Evolutionary conservation across 2,113 vertebrate species (phyloP).

Genomic region (Pleuronectes platessa): DNA sequence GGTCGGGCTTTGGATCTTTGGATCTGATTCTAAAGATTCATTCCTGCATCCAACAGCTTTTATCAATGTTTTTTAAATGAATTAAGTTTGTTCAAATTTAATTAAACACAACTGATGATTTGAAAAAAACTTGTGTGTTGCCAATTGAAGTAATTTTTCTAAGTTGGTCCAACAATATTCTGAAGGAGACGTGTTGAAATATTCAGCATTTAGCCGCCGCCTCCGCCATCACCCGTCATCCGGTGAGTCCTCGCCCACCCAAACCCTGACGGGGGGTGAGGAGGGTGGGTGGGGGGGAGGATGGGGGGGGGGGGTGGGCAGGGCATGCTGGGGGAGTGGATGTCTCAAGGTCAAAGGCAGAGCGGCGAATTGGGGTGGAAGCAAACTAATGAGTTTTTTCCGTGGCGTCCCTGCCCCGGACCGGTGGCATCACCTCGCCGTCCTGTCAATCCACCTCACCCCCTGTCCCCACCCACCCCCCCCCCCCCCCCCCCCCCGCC

Average conservation of each 20-base stretch:
- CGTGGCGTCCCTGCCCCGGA: slow-evolving; percentile 60
- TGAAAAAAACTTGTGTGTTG: no score
- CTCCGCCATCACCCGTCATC: background rate
- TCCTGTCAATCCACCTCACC: slow-evolving; percentile 1
- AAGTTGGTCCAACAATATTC: no score
- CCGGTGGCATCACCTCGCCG: slow-evolving; percentile 73
- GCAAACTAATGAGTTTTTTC: slow-evolving; percentile 82
- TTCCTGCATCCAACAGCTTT: no score
- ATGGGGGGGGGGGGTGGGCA: slow-evolving; percentile 17
- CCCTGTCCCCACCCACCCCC: slow-evolving; percentile 72
- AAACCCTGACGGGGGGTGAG: background rate
- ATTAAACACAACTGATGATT: no score
- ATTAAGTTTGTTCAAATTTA: no score
- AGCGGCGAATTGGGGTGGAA: slow-evolving; percentile 78
- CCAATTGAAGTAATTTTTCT: no score
- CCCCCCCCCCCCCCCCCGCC: background rate
- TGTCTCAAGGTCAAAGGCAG: slow-evolving; percentile 79
- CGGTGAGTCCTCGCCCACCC: background rate
- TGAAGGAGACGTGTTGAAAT: no score
- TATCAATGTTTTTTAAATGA: no score
- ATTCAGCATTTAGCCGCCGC: no score
- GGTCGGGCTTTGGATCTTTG: no score
- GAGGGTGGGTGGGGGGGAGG: background rate
- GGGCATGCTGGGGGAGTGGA: slow-evolving; percentile 6
- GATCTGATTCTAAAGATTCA: no score